phyloP scores from a whole-genome alignment of 35 echinoderm and acorn worm genomes.

The Diadema setosum region DNA sequence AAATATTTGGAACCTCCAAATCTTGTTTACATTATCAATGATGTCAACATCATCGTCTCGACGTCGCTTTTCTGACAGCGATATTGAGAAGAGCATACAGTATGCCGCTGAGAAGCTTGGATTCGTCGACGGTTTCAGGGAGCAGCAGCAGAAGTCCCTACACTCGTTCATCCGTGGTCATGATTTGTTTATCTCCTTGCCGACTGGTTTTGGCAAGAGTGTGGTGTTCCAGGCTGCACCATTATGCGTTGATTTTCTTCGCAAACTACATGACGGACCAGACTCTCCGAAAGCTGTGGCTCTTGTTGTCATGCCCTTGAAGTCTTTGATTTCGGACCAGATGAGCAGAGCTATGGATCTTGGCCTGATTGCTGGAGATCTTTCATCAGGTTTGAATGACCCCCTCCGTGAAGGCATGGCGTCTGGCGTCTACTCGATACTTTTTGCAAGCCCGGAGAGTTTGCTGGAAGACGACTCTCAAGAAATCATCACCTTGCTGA shows the following conservation, averaged over 20 bases:
- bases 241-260: not conserved
- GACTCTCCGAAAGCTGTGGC: not conserved
- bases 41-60: no score
- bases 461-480: not conserved
- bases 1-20: no score
- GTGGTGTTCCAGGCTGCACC: not conserved
- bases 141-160: not conserved
- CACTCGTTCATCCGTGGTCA: not conserved
- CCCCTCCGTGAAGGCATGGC: not conserved
- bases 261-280: not conserved
- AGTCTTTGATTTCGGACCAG: not conserved
- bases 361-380: not conserved
- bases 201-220: not conserved
- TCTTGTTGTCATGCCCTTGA: not conserved
- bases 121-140: not conserved
- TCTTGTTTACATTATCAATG: no score
- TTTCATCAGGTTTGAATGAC: not conserved
- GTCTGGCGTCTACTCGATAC: not conserved
- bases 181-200: not conserved
- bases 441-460: constrained; percentile 1
- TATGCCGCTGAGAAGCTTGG: not conserved
- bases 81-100: no score
- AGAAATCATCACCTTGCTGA: not conserved
- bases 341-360: not conserved
- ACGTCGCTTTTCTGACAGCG: no score